These are phyloP conservation scores for Pantala flavescens DNA, from an alignment of 1,140 invertebrate species.

Conservation along the genomic window DNA sequence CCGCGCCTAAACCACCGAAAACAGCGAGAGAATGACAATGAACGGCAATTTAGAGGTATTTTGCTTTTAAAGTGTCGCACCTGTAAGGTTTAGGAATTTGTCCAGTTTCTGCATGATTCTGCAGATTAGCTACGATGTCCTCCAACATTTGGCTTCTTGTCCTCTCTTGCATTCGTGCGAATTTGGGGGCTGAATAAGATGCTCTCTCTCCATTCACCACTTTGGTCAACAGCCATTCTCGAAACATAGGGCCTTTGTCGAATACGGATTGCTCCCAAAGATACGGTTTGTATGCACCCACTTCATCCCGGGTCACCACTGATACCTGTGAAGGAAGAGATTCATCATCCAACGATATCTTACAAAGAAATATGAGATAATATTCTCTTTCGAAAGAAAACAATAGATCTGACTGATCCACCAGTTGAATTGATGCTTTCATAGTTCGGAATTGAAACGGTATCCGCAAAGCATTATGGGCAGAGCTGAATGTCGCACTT, in stretches of 20 bases:
- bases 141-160: conserved; percentile 78
- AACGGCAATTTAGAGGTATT: no score
- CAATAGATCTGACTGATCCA: no score
- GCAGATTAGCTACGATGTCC: conserved; percentile 86
- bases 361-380: no score
- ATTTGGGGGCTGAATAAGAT: conserved; percentile 92
- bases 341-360: no score
- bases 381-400: no score
- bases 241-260: conserved; percentile 79
- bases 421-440: no score
- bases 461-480: no score
- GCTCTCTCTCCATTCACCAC: conserved; percentile 95
- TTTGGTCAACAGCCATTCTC: conserved; percentile 93
- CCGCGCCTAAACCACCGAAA: conserved; percentile 58
- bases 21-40: no score
- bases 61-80: no score
- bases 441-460: no score
- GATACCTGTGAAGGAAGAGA: conserved; percentile 46
- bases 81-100: conserved; percentile 92
- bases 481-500: no score
- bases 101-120: conserved; percentile 88
- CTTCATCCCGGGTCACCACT: conserved; percentile 91
- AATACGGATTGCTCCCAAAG: conserved; percentile 89
- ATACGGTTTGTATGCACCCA: conserved; percentile 93
- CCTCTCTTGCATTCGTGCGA: conserved; percentile 87